phyloP scores from a whole-genome alignment of 2,888 invertebrate genomes.

The Eupithecia exiguata region DNA sequence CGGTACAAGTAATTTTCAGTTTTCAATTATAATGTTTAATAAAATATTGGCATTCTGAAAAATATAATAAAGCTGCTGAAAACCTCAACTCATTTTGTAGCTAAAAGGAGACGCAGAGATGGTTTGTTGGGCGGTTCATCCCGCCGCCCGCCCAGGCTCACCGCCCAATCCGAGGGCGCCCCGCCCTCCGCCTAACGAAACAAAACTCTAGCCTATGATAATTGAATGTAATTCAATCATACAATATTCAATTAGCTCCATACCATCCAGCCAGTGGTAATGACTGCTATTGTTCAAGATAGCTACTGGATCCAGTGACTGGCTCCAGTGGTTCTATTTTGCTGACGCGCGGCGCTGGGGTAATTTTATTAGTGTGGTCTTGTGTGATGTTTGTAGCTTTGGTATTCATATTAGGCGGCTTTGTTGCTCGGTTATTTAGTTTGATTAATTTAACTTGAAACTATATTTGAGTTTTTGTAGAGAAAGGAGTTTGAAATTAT shows the following conservation, averaged over 20 bases:
- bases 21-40: neutral
- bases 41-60: neutral
- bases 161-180: slow-evolving; percentile 67
- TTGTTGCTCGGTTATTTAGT: slow-evolving; percentile 10
- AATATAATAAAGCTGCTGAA: slow-evolving; percentile 4
- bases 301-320: slow-evolving; percentile 29
- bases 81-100: slow-evolving; percentile 20
- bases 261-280: slow-evolving; percentile 55
- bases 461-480: neutral
- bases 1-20: neutral
- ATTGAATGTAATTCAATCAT: slow-evolving; percentile 79
- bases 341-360: slow-evolving; percentile 11
- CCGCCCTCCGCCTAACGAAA: slow-evolving; percentile 70
- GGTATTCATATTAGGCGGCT: slow-evolving; percentile 21
- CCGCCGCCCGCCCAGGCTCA: slow-evolving; percentile 62
- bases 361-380: slow-evolving; percentile 28
- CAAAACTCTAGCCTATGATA: slow-evolving; percentile 52
- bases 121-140: slow-evolving; percentile 65
- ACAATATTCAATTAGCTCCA: slow-evolving; percentile 70
- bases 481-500: too few species aligned
- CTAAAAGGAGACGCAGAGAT: slow-evolving; percentile 52
- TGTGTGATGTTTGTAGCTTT: slow-evolving; percentile 20
- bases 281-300: slow-evolving; percentile 67
- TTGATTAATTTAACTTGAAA: neutral
- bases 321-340: slow-evolving; percentile 11